These are phyloP conservation scores for Plebejus anna DNA, from an alignment of 2,888 invertebrate genomes.

Conservation along the genomic window DNA sequence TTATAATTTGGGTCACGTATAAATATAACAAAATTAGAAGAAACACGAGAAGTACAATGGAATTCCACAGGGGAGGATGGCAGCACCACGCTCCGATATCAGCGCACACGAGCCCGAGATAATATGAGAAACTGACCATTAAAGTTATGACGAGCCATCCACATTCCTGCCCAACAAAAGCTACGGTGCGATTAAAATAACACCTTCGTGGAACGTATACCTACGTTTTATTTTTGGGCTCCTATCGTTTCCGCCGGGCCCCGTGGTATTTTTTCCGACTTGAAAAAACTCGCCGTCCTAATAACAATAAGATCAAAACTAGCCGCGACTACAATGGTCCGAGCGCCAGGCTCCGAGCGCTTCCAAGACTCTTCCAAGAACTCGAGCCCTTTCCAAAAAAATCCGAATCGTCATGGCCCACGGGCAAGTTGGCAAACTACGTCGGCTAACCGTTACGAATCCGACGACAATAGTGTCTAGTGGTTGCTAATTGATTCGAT, in stretches of 20 bases:
- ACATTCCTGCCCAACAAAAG: conserved; percentile 78
- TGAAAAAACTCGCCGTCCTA: conserved; percentile 79
- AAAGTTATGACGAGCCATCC: conserved; percentile 78
- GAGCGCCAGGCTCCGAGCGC: conserved; percentile 75
- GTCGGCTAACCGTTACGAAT: conserved; percentile 2
- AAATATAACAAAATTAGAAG: background rate
- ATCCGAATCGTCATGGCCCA: conserved; percentile 72
- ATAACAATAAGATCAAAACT: conserved; percentile 80
- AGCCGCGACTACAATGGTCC: conserved; percentile 75
- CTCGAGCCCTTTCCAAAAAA: conserved; percentile 68
- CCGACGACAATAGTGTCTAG: conserved; percentile 6
- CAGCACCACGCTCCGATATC: background rate
- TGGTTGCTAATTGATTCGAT: conserved; percentile 8
- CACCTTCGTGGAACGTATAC: conserved; percentile 76
- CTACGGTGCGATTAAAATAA: conserved; percentile 77
- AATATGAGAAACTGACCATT: conserved; percentile 71
- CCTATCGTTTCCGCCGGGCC: conserved; percentile 78
- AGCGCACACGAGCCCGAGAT: conserved; percentile 7
- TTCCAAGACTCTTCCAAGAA: conserved; percentile 71
- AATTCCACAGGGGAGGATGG: background rate
- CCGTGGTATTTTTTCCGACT: conserved; percentile 73
- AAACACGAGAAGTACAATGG: background rate
- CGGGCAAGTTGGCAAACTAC: conserved; percentile 65
- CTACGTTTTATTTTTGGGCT: conserved; percentile 73
- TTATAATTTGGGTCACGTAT: background rate